These are phyloP conservation scores for Drosophila nr. perissopoda DNA, from an alignment of 2,888 invertebrate genomes.

Conservation along the genomic window DNA sequence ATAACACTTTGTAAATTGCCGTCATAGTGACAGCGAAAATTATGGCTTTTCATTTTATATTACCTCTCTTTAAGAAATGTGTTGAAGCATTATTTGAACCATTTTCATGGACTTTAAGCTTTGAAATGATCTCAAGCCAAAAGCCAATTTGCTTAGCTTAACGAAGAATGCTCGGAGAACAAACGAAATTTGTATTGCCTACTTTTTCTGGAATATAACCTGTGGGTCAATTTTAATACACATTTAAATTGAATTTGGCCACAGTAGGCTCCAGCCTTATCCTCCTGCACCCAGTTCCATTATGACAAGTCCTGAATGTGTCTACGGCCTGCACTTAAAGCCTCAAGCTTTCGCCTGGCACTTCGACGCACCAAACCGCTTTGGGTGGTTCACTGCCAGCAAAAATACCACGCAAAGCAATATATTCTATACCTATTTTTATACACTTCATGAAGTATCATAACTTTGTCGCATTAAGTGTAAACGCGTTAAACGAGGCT, in stretches of 20 bases:
- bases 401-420: conserved; percentile 27
- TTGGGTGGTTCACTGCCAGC: conserved; percentile 8
- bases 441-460: conserved; percentile 5
- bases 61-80: not conserved
- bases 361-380: conserved; percentile 18
- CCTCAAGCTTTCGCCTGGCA: conserved; percentile 26
- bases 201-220: conserved; percentile 20
- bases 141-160: not conserved
- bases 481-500: not conserved
- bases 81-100: not conserved
- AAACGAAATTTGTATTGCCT: conserved; percentile 14
- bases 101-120: not conserved
- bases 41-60: not conserved
- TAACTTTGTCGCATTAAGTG: not conserved
- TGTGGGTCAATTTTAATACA: conserved; percentile 37
- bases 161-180: not conserved
- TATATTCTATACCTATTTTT: conserved; percentile 21
- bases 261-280: conserved; percentile 39
- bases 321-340: conserved; percentile 49
- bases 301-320: conserved; percentile 19
- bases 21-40: not conserved
- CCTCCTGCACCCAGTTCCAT: not conserved
- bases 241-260: conserved; percentile 66
- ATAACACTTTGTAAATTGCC: not conserved
- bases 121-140: conserved; percentile 7